Conservation (phyloP, 2,797 vertebrate genomes). For the Gadopsis bispinosus region DNA sequence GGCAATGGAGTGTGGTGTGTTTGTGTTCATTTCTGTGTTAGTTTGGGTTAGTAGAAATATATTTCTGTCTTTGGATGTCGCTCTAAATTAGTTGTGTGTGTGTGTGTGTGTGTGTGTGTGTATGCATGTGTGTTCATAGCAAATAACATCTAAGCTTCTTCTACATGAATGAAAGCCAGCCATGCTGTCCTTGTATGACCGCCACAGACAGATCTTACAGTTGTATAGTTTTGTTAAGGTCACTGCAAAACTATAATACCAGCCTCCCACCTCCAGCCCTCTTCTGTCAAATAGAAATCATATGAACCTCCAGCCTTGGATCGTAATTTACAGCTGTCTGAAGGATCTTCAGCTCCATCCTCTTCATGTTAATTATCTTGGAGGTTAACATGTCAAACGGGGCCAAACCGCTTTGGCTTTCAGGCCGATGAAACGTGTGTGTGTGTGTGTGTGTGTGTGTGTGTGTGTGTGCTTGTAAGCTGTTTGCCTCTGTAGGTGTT, state of each 20-base stretch:
- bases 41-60: background rate
- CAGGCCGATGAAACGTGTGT: conserved; percentile 43
- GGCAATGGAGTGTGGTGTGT: background rate
- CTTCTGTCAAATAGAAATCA: conserved; percentile 37
- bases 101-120: background rate
- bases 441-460: conserved; percentile 11
- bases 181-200: conserved; percentile 8
- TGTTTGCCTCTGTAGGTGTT: conserved; percentile 36
- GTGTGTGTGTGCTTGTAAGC: background rate
- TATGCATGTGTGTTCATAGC: background rate
- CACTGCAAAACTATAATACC: conserved; percentile 67
- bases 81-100: background rate
- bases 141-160: conserved; percentile 29
- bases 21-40: background rate
- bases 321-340: conserved; percentile 34
- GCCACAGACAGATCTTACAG: conserved; percentile 66
- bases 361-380: conserved; percentile 44
- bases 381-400: conserved; percentile 26
- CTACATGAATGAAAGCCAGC: conserved; percentile 53
- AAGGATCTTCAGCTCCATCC: conserved; percentile 33
- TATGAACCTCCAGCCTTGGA: conserved; percentile 13
- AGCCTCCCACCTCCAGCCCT: conserved; percentile 33
- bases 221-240: conserved; percentile 60
- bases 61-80: background rate
- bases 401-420: conserved; percentile 59